Percentiles rank a stretch among this genome's conserved stretches.
These are phyloP conservation scores for Taenaris catops DNA, from an alignment of 2,888 invertebrate genomes.

Conservation along the genomic window DNA sequence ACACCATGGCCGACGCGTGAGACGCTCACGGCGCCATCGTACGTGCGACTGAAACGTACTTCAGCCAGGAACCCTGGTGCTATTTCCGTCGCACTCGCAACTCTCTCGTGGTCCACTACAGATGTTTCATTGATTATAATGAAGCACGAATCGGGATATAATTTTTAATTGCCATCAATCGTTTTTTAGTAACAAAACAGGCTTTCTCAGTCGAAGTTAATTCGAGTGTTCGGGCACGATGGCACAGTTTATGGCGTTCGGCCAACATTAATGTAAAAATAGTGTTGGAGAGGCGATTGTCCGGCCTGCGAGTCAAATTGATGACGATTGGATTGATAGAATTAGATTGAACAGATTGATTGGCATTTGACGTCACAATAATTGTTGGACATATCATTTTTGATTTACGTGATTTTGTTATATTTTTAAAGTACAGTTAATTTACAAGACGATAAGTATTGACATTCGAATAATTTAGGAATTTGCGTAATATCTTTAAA, in stretches of 20 bases:
- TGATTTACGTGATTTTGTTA: too few species aligned
- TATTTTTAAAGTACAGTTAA: too few species aligned
- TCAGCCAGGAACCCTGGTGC: constrained; percentile 44
- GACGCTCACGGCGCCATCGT: constrained; percentile 71
- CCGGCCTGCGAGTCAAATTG: constrained; percentile 48
- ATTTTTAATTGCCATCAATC: constrained; percentile 37
- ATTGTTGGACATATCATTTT: too few species aligned
- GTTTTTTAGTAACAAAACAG: constrained; percentile 51
- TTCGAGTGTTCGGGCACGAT: constrained; percentile 82
- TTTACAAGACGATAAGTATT: too few species aligned
- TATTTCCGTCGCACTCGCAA: constrained; percentile 51
- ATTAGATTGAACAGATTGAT: constrained; percentile 32
- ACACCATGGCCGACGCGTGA: constrained; percentile 67
- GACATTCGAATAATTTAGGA: too few species aligned
- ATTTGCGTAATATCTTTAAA: too few species aligned
- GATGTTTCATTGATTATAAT: constrained; percentile 54
- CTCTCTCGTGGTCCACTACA: constrained; percentile 43
- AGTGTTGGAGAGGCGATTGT: constrained; percentile 70
- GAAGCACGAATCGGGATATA: constrained; percentile 35
- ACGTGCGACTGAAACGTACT: constrained; percentile 51
- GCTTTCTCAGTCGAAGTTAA: constrained; percentile 77
- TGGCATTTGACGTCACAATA: constrained; percentile 12
- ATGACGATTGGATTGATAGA: constrained; percentile 53
- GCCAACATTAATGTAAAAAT: constrained; percentile 73
- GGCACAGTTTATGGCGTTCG: constrained; percentile 71